These are phyloP conservation scores for Betta splendens DNA, from an alignment of 2,797 vertebrate species.

Conservation along the genomic window DNA sequence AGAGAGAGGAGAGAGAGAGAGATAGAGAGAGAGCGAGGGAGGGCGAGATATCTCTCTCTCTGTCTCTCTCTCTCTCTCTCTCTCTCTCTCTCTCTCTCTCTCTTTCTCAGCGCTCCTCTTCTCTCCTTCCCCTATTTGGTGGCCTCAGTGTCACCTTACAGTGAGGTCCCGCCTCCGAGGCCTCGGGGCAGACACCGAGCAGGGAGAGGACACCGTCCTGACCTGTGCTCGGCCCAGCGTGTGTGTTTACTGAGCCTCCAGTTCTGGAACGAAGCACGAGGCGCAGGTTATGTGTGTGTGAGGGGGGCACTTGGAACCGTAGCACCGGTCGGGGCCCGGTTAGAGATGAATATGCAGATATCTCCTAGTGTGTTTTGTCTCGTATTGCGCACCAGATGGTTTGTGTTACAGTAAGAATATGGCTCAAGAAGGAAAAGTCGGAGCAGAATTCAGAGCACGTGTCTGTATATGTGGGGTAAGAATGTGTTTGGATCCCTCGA, in stretches of 20 bases:
- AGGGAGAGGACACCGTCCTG: slow-evolving; percentile 30
- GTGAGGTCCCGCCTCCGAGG: background rate
- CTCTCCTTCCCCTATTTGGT: background rate
- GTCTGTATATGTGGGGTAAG: background rate
- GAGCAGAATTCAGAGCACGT: background rate
- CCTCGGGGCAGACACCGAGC: slow-evolving; percentile 32
- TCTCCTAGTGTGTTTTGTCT: slow-evolving; percentile 6
- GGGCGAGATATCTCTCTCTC: slow-evolving; percentile 5
- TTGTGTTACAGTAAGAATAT: slow-evolving; percentile 1
- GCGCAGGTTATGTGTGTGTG: slow-evolving; percentile 13
- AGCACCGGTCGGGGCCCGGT: slow-evolving; percentile 10
- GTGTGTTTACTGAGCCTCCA: slow-evolving; percentile 43
- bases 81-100: slow-evolving; percentile 4
- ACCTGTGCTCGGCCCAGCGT: slow-evolving; percentile 47
- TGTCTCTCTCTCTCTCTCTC: slow-evolving; percentile 1
- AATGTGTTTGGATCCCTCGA: background rate
- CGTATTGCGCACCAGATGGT: slow-evolving; percentile 8
- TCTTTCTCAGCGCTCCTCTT: slow-evolving; percentile 4
- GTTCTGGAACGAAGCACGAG: slow-evolving; percentile 21
- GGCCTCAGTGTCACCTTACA: slow-evolving; percentile 53
- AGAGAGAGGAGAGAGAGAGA: too few relatives aligned
- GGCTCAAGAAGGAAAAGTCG: background rate
- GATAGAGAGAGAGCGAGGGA: too few relatives aligned
- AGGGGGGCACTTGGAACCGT: slow-evolving; percentile 32
- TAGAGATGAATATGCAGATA: slow-evolving; percentile 37